Percentiles rank a stretch among this genome's conserved stretches.
Evolutionary conservation across 2,888 invertebrate genomes (phyloP).

Genomic region (Pyrrhosoma nymphula): DNA sequence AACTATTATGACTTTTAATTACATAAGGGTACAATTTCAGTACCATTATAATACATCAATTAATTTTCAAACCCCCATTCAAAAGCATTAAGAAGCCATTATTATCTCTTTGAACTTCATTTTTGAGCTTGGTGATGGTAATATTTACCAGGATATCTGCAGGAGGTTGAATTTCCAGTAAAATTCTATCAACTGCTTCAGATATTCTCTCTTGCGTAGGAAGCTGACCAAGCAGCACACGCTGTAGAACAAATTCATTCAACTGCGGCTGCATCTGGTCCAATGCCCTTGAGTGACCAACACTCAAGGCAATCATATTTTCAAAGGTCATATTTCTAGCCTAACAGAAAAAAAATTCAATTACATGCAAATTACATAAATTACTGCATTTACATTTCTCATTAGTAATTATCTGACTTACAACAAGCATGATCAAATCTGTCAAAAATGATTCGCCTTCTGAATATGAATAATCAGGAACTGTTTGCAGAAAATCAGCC

Average conservation of each 20-base stretch:
- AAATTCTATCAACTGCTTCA: conserved; percentile 77
- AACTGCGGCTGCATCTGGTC: conserved; percentile 78
- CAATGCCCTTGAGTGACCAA: conserved; percentile 77
- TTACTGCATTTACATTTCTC: not conserved
- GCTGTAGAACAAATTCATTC: conserved; percentile 78
- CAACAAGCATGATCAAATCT: conserved; percentile 78
- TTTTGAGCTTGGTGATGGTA: not conserved
- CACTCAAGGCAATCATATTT: conserved; percentile 76
- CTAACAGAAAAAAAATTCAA: conserved; percentile 69
- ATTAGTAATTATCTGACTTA: conserved; percentile 74
- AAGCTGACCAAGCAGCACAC: conserved; percentile 77
- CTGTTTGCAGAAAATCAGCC: conserved; percentile 77
- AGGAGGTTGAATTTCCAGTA: conserved; percentile 78
- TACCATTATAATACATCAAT: too few relatives aligned
- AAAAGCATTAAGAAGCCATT: too few relatives aligned
- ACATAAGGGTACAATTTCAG: too few relatives aligned
- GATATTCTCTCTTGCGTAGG: conserved; percentile 77
- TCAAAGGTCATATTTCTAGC: conserved; percentile 76
- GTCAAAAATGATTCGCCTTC: conserved; percentile 78
- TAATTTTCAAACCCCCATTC: too few relatives aligned
- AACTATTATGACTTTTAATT: too few relatives aligned
- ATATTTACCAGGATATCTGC: conserved; percentile 78
- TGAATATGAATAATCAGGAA: conserved; percentile 76
- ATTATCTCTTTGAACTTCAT: too few relatives aligned
- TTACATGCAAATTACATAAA: not conserved